phyloP scores from a whole-genome alignment of 2,888 invertebrate genomes.

The Taenaris catops region DNA sequence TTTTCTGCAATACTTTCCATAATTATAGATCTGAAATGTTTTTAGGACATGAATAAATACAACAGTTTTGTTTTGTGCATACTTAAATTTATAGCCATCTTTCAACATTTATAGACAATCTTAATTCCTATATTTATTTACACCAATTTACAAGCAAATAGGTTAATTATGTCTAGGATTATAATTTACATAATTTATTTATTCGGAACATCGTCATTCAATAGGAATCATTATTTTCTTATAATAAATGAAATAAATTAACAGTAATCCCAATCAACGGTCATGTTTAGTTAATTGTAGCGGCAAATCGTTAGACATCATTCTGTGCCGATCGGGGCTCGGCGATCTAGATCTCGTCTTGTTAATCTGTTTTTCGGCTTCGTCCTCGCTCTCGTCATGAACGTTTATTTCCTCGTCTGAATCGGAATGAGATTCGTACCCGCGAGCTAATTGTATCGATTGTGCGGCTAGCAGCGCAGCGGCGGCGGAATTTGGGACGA shows the following conservation, averaged over 20 bases:
- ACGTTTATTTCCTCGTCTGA: slow-evolving; percentile 92
- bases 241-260: slow-evolving; percentile 48
- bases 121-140: slow-evolving; percentile 59
- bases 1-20: slow-evolving; percentile 14
- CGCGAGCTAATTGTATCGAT: slow-evolving; percentile 64
- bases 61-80: slow-evolving; percentile 53
- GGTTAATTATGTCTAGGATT: slow-evolving; percentile 36
- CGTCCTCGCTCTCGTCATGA: slow-evolving; percentile 87
- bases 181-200: slow-evolving; percentile 51
- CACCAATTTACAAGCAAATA: slow-evolving; percentile 62
- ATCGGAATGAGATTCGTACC: slow-evolving; percentile 77
- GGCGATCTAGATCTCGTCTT: slow-evolving; percentile 66
- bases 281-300: slow-evolving; percentile 87
- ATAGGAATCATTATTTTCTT: slow-evolving; percentile 54
- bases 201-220: slow-evolving; percentile 54
- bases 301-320: slow-evolving; percentile 75
- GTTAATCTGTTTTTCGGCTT: slow-evolving; percentile 65
- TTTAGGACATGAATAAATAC: slow-evolving; percentile 24
- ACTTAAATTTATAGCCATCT: slow-evolving; percentile 42
- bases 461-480: slow-evolving; percentile 78
- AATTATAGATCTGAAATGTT: slow-evolving; percentile 19
- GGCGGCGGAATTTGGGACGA: slow-evolving; percentile 83
- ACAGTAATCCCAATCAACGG: slow-evolving; percentile 63
- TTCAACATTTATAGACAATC: slow-evolving; percentile 54
- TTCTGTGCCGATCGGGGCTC: slow-evolving; percentile 55